These are phyloP conservation scores for Aphelenchoides fujianensis DNA, from an alignment of 1,140 invertebrate species.

Conservation along the genomic window DNA sequence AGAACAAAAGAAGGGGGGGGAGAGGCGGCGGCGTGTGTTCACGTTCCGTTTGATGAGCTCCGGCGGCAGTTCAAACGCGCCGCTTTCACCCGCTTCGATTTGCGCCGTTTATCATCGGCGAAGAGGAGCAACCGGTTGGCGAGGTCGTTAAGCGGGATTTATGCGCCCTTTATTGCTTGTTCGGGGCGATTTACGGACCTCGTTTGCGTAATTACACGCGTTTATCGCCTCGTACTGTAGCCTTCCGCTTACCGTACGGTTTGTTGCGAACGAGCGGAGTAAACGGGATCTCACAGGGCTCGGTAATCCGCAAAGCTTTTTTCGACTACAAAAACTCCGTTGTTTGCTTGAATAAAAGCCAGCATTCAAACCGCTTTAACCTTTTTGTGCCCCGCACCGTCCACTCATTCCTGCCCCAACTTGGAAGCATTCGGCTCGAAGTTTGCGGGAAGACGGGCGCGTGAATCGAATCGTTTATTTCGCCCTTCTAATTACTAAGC, in stretches of 20 bases:
- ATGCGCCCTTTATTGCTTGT: not conserved
- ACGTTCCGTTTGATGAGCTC: not conserved
- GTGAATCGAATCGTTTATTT: not conserved
- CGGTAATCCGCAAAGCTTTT: too few relatives aligned
- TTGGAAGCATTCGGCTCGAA: not conserved
- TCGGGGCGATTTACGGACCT: not conserved
- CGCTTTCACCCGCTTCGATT: not conserved
- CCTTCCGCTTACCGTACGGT: not conserved
- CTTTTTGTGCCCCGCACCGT: not conserved
- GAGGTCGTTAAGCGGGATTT: not conserved
- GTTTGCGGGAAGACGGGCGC: not conserved
- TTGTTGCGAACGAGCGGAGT: too few relatives aligned
- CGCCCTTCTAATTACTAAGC: slow-evolving; percentile 1
- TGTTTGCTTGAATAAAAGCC: too few relatives aligned
- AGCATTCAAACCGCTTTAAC: not conserved
- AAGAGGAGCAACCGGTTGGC: not conserved
- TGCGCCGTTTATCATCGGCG: not conserved
- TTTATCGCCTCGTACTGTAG: not conserved
- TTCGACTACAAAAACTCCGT: too few relatives aligned
- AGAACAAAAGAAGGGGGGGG: not conserved
- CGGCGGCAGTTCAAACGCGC: not conserved
- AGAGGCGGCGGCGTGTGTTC: not conserved
- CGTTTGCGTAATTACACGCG: not conserved
- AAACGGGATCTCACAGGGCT: too few relatives aligned
- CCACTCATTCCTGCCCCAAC: not conserved